Percentiles rank a stretch among this genome's conserved stretches.
Conservation (phyloP, 2,888 invertebrate genomes). For the Agrochola lota region DNA sequence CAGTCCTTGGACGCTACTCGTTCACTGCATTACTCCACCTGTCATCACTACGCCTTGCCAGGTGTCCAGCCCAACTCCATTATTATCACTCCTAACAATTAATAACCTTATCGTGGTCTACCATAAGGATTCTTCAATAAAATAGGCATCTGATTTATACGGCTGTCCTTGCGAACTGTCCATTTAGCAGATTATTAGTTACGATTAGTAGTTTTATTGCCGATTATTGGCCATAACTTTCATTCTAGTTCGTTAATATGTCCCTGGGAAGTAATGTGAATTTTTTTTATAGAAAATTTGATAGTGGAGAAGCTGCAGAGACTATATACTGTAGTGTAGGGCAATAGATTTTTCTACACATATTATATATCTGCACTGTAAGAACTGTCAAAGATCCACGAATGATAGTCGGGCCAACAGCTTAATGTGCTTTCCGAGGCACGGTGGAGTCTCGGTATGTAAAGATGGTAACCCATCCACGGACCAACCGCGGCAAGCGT, state of each 20-base stretch:
- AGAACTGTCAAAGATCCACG: too few relatives aligned
- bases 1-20: too few relatives aligned
- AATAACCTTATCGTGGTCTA: neutral
- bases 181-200: slow-evolving; percentile 21
- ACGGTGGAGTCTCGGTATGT: too few relatives aligned
- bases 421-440: too few relatives aligned
- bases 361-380: too few relatives aligned
- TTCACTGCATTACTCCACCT: too few relatives aligned
- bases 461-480: too few relatives aligned
- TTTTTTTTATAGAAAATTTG: neutral
- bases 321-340: too few relatives aligned
- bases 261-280: neutral
- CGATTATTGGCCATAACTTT: slow-evolving; percentile 17
- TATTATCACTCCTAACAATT: neutral
- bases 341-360: neutral
- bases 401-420: too few relatives aligned
- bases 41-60: neutral
- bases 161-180: slow-evolving; percentile 9
- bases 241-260: neutral
- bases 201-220: slow-evolving; percentile 24
- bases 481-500: too few relatives aligned
- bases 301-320: too few relatives aligned
- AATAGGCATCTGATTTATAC: slow-evolving; percentile 28
- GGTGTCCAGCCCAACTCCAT: neutral
- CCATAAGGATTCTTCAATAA: slow-evolving; percentile 19